Percentiles rank a stretch among this genome's conserved stretches.
phyloP scores from a whole-genome alignment of 2,113 vertebrate species.

The Cavia aperea region DNA sequence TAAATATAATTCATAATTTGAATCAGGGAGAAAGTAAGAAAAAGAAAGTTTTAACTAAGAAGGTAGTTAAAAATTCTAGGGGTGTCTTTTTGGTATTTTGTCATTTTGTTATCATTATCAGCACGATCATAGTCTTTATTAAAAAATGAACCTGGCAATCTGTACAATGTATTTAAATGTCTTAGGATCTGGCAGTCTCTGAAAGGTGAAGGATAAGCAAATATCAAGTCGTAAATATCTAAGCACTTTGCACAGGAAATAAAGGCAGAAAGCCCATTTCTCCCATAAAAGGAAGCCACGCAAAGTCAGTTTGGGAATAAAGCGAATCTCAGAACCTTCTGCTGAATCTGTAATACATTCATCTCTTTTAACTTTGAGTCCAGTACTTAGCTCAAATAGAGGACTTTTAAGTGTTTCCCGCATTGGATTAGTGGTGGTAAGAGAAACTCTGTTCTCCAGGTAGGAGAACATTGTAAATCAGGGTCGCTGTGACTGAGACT shows the following conservation, averaged over 20 bases:
- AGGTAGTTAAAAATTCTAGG: background rate
- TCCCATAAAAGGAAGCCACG: slow-evolving; percentile 34
- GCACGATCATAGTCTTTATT: slow-evolving; percentile 23
- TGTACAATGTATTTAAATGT: slow-evolving; percentile 30
- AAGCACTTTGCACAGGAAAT: slow-evolving; percentile 43
- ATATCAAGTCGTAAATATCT: slow-evolving; percentile 35
- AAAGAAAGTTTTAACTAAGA: slow-evolving; percentile 40
- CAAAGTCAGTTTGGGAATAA: slow-evolving; percentile 26
- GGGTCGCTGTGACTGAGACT: background rate
- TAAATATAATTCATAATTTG: background rate
- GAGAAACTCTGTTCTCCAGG: background rate
- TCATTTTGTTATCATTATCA: background rate
- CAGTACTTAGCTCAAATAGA: background rate
- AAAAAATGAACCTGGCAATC: slow-evolving; percentile 40
- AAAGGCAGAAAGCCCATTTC: slow-evolving; percentile 19
- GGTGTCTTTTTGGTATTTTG: slow-evolving; percentile 29
- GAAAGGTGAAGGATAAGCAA: slow-evolving; percentile 54
- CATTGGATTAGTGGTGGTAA: slow-evolving; percentile 21
- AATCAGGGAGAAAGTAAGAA: slow-evolving; percentile 1
- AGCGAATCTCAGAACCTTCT: slow-evolving; percentile 47
- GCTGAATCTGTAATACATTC: background rate
- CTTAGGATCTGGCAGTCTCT: slow-evolving; percentile 38
- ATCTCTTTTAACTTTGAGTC: slow-evolving; percentile 24
- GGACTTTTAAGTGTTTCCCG: background rate
- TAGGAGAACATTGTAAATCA: background rate